Base-by-base conservation (phyloP, 2,797 vertebrate species). In the Esox masquinongy region DNA sequence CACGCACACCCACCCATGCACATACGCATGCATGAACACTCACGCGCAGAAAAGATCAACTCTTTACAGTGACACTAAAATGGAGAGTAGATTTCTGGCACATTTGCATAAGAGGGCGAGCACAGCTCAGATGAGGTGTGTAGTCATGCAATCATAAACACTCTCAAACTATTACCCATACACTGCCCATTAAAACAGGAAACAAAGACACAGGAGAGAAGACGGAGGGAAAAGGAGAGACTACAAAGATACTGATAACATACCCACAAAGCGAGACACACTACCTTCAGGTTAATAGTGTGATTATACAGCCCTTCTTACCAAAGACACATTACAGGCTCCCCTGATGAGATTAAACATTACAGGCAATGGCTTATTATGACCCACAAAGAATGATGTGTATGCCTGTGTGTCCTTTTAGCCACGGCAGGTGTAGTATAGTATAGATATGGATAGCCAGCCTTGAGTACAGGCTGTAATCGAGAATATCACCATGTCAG, bases 291-390 rank as follows among this genome's bases (percentile, higher is more conserved):
- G 77, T 50, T 74, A 77, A 61, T 47, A 74, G 47, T 51, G 74
- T 68, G 72, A 71, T 77, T 72, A 82, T 74, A 56, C 53, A 61
- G 73, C 7, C 63, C 67, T 11, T 53, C 29, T 31, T 76, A 64
- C 29, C 43, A 1, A 70, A 72, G 71, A 76, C 71, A 39, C 73
- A 67, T 75, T 69, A 69, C 50, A n/a, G n/a, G 19, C 24, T 43
- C n/a, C 53, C 34, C 34, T 59, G 31, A 73, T 61, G 31, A 63
- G 53, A 61, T 73, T 69, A 36, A 43, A 22, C 53, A 59, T 4
- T 34, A 72, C 63, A 77, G 70, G 72, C 43, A 68, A 68, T 68
- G 16, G 26, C 63, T 24, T 61, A 69, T 51, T 22, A n/a, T 39
- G n/a, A 61, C 71, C 53, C n/a, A 59, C 12, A 8, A 29, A 34